Evolutionary conservation across 2,888 invertebrate genomes (phyloP), one percentile per base, ranked within the genome.

Genomic region (Dinocampus coccinellae): DNA sequence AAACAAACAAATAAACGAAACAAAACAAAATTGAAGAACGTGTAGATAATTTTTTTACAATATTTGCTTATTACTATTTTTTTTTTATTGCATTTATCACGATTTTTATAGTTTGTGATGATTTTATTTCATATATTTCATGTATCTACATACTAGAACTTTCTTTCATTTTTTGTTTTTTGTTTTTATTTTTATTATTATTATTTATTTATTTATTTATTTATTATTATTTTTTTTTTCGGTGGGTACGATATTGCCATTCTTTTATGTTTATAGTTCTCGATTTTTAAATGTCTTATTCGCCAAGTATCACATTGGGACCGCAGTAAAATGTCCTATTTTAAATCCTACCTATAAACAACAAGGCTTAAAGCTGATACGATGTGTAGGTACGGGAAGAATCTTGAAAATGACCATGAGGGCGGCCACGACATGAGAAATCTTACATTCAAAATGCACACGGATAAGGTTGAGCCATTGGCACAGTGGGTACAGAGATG

Each of bases 371-470:
- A 81, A 78, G 75, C 74, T 65, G 26, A 29, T 9, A 34, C 7
- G 29, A 7, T 29, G 29, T 29, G 16, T 47, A n/a, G 16, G 16
- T 47, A 47, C 7, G 63, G 10, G 29, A 16, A 65, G 74, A 80
- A 83, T 82, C 81, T 80, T 74, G 72, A 76, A 76, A 83, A 83
- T 82, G 84, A 83, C 83, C 83, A 47, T 1, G 82, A 80, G 82
- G 82, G 80, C 81, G 77, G 79, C 77, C 76, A 66, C 72, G 67
- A 73, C 72, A 76, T 75, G 75, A 77, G 77, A 82, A 47, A 83
- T 85, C 85, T 85, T 83, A 80, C 80, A 84, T 84, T 84, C 80
- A 81, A 83, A 85, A 85, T 84, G 79, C 78, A 29, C 77, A 75
- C 79, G 81, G 84, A 84, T 83, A 82, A 82, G 80, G 78, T 76